phyloP scores from a whole-genome alignment of 2,113 vertebrate genomes.

The Vulpes ferrilata region DNA sequence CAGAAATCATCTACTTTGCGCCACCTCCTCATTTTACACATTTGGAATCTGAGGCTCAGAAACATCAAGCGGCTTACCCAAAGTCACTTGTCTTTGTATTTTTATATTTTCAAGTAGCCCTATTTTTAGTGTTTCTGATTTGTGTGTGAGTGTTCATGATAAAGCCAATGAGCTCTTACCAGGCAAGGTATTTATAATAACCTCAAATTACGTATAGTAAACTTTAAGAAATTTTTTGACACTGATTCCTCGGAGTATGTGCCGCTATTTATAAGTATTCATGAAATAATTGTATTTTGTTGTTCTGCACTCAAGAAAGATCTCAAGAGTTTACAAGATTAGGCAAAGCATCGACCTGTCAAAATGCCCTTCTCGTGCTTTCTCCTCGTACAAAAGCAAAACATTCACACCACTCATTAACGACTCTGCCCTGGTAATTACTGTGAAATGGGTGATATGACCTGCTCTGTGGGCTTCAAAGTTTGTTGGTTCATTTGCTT shows the following conservation, averaged over 20 bases:
- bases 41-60: not conserved
- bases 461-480: not conserved
- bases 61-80: not conserved
- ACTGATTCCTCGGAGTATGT: not conserved
- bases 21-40: not conserved
- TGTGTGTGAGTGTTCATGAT: not conserved
- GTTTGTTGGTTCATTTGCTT: not conserved
- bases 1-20: not conserved
- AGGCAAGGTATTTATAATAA: not conserved
- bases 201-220: not conserved
- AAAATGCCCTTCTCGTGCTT: not conserved
- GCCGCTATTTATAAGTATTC: not conserved
- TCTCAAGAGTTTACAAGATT: not conserved
- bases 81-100: slow-evolving; percentile 14
- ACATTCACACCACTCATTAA: not conserved
- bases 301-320: not conserved
- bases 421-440: not conserved
- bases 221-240: not conserved
- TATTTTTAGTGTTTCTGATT: slow-evolving; percentile 47
- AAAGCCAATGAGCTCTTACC: not conserved
- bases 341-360: not conserved
- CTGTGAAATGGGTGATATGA: not conserved
- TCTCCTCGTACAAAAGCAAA: slow-evolving; percentile 31
- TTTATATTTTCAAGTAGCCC: slow-evolving; percentile 51
- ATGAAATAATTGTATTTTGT: slow-evolving; percentile 30